Evolutionary conservation across 2,888 invertebrate species (phyloP).

Genomic region (Colletes collaris): DNA sequence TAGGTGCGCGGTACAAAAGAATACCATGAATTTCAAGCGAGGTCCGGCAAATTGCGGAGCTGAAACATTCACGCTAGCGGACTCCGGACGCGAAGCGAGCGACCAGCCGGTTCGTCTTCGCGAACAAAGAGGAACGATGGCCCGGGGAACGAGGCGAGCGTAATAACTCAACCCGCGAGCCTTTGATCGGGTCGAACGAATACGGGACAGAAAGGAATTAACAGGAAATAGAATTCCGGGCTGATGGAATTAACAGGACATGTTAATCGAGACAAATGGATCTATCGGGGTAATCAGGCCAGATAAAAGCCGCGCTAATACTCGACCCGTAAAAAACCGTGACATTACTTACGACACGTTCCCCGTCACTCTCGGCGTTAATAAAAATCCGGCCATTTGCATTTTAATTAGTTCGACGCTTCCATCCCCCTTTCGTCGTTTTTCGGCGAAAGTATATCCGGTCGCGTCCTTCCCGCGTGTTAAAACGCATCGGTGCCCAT

Average conservation of each 20-base stretch:
- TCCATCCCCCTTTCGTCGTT: constrained; percentile 11
- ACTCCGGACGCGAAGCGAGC: no score
- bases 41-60: constrained; percentile 60
- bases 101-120: constrained; percentile 11
- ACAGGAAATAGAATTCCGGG: constrained; percentile 56
- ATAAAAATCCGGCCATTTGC: constrained; percentile 53
- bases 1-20: constrained; percentile 71
- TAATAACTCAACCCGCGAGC: constrained; percentile 35
- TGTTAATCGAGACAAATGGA: constrained; percentile 60
- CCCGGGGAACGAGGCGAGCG: not conserved
- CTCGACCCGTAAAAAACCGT: constrained; percentile 41
- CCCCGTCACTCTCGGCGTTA: constrained; percentile 37
- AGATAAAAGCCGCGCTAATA: constrained; percentile 47
- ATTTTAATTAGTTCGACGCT: constrained; percentile 49
- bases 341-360: constrained; percentile 49
- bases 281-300: constrained; percentile 51
- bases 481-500: no score
- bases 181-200: constrained; percentile 54
- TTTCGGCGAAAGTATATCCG: not conserved
- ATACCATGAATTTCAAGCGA: constrained; percentile 66
- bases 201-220: constrained; percentile 44
- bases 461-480: not conserved
- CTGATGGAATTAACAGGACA: constrained; percentile 55
- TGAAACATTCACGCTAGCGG: constrained; percentile 58
- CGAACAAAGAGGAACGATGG: constrained; percentile 13